Base-by-base conservation (phyloP, 2,113 vertebrate genomes). In the Otocyon megalotis region DNA sequence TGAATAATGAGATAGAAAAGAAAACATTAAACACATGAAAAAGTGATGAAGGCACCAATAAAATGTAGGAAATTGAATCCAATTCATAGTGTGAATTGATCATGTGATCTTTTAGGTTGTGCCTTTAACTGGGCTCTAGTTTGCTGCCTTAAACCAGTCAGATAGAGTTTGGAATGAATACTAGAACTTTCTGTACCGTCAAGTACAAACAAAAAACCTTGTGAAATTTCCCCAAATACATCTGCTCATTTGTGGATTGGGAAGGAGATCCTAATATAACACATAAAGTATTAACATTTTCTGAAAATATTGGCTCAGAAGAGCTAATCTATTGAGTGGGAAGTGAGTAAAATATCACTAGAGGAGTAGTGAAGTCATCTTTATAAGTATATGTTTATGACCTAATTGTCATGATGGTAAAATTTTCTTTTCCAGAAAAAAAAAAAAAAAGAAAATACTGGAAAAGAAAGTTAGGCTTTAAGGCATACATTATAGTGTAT, bases 361-460 rank as follows among this genome's bases (percentile, higher is more conserved):
- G 65, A 88, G 10, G 69, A 93, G 13, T 74, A 63, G 3, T 81
- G 8, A 86, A 87, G 43, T 77, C 24, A 30, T 35, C 32, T 83
- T 62, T 81, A 26, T 74, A 71, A 58, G 26, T 88, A 65, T 63
- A 37, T 37, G 8, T n/a, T 28, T 71, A 37, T 54, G 81, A 48
- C 56, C 37, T 77, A 65, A 86, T 56, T 71, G 28, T 43, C 62
- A 20, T 65, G 11, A 76, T 26, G 58, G 58, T 53, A 63, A 90
- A 56, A 83, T 87, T 90, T 93, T 2, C 67, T 56, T 93, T 71
- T 14, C 28, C 54, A 89, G 71, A 92, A 96, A 88, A 94, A 48
- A 96, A 88, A 94, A 48, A 84, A 65, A 77, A 77, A 89, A 50
- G 22, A 93, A 86, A 83, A 93, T 67, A 79, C 63, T 88, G 19